phyloP scores from a whole-genome alignment of 2,113 vertebrate species.

The Gavialis gangeticus region DNA sequence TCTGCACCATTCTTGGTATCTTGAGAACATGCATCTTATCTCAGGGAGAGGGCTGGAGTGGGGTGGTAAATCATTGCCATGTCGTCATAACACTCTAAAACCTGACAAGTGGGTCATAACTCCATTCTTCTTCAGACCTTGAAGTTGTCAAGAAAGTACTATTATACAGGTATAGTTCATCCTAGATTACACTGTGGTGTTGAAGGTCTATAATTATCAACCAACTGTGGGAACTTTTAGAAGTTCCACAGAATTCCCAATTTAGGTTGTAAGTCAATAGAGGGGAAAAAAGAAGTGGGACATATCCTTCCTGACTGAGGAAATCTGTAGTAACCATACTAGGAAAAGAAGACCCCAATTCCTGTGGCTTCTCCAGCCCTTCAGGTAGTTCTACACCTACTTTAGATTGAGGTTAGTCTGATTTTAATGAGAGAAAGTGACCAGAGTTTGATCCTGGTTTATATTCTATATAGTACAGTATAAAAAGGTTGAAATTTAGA shows the following conservation, averaged over 20 bases:
- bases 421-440: conserved; percentile 2
- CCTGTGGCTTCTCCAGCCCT: background rate
- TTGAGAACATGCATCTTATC: background rate
- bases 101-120: background rate
- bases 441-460: background rate
- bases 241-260: background rate
- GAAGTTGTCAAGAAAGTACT: background rate
- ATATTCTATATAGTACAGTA: background rate
- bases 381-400: conserved; percentile 10
- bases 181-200: background rate
- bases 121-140: background rate
- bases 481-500: fast-evolving
- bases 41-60: too few relatives aligned
- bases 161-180: background rate
- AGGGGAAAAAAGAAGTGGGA: conserved; percentile 3
- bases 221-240: background rate
- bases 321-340: background rate
- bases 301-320: background rate
- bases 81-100: background rate
- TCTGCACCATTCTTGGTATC: background rate
- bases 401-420: background rate
- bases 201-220: background rate
- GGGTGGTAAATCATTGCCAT: background rate
- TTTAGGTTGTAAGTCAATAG: background rate
- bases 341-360: background rate